Evolutionary conservation across 2,888 invertebrate genomes (phyloP).

Genomic region (Heliconius ismenius): DNA sequence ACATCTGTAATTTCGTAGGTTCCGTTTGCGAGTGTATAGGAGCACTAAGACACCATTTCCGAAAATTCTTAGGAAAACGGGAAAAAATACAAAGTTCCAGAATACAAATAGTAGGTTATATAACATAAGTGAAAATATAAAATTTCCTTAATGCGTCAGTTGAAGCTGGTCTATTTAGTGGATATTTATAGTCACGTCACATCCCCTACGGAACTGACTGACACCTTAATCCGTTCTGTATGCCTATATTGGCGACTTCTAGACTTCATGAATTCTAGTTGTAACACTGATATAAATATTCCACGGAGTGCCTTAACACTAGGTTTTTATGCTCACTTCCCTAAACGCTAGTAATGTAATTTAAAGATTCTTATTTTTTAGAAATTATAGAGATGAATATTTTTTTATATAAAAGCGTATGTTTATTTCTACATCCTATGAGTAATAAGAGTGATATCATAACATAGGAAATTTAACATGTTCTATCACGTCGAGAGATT

Average conservation of each 20-base stretch:
- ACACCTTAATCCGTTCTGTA: neutral
- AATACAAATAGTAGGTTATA: neutral
- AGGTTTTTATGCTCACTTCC: neutral
- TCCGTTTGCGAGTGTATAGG: too few relatives aligned
- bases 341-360: neutral
- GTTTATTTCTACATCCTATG: neutral
- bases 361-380: neutral
- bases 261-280: neutral
- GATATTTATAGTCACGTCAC: neutral
- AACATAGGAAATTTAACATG: neutral
- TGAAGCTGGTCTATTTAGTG: neutral
- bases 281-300: neutral
- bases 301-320: neutral
- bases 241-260: too few relatives aligned
- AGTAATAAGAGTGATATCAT: neutral
- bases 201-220: neutral
- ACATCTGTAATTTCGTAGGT: too few relatives aligned
- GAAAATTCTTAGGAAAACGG: neutral
- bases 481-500: neutral
- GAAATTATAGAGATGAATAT: too few relatives aligned
- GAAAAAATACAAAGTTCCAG: neutral
- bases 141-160: neutral
- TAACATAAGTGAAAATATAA: neutral
- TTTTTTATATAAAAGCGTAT: neutral
- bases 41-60: too few relatives aligned